A percentile compares a stretch with the other conserved stretches of the same genome.
These are phyloP conservation scores for Deilephila porcellus DNA, from an alignment of 2,888 invertebrate genomes.

Conservation along the genomic window DNA sequence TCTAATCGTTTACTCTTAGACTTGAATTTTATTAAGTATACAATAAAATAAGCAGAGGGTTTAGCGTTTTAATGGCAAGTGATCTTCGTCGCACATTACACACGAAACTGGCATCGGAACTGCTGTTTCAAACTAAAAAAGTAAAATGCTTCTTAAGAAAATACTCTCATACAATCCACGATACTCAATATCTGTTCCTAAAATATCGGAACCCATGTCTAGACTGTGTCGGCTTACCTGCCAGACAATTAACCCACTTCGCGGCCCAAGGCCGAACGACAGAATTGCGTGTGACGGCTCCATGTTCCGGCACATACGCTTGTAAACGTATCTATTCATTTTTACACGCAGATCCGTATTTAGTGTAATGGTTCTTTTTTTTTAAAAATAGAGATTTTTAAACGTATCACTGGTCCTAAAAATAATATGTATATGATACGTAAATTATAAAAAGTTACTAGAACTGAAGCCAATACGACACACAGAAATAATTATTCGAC, in stretches of 20 bases:
- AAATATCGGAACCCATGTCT: conserved; percentile 19
- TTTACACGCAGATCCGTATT: background rate
- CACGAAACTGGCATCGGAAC: background rate
- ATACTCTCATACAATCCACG: background rate
- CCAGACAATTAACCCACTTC: conserved; percentile 44
- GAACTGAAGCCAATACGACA: too few species aligned
- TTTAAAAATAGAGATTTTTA: too few species aligned
- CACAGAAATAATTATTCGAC: too few species aligned
- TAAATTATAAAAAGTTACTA: too few species aligned
- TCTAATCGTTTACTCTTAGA: too few species aligned
- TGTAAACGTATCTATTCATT: conserved; percentile 11
- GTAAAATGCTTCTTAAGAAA: background rate
- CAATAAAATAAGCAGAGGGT: too few species aligned
- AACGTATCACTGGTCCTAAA: too few species aligned
- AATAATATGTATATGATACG: too few species aligned
- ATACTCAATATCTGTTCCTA: background rate
- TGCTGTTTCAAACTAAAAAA: too few species aligned
- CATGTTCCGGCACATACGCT: conserved; percentile 2
- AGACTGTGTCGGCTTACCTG: conserved; percentile 32
- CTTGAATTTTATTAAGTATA: too few species aligned
- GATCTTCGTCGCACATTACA: background rate
- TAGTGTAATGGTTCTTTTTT: background rate
- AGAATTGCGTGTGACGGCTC: conserved; percentile 47
- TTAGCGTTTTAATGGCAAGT: too few species aligned
- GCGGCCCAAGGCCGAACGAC: conserved; percentile 46